phyloP scores from a whole-genome alignment of 2,797 vertebrate genomes.

The Mionectes olivaceus region DNA sequence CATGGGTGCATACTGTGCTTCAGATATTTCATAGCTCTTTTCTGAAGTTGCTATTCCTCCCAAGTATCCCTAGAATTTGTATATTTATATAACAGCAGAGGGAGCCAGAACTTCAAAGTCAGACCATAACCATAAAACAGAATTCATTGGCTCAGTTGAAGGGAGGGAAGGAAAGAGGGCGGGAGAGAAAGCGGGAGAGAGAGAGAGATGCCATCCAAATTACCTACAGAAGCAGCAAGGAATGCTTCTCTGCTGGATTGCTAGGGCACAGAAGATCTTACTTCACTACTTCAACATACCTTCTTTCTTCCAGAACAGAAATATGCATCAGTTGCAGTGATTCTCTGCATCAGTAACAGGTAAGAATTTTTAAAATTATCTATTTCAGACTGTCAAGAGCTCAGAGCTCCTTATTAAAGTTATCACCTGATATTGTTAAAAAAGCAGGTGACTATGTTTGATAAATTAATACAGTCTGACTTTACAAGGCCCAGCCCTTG shows the following conservation, averaged over 20 bases:
- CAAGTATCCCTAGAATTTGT: background rate
- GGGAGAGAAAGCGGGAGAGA: background rate
- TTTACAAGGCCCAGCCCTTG: background rate
- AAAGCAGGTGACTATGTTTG: background rate
- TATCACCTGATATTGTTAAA: background rate
- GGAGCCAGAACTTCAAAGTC: slow-evolving; percentile 56
- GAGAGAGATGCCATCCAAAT: slow-evolving; percentile 15
- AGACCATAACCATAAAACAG: background rate
- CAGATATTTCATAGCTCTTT: background rate
- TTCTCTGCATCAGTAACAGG: slow-evolving; percentile 2
- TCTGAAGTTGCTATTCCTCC: background rate
- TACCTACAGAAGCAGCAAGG: background rate
- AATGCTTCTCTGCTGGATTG: background rate
- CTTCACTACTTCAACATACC: background rate
- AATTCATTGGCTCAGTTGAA: slow-evolving; percentile 21
- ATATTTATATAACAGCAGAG: slow-evolving; percentile 43
- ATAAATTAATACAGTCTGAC: background rate
- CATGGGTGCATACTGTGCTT: rapidly evolving
- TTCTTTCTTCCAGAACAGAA: background rate
- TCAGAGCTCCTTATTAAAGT: background rate
- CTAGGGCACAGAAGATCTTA: background rate
- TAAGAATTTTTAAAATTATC: slow-evolving; percentile 46
- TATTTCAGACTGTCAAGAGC: background rate
- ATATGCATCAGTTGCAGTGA: background rate
- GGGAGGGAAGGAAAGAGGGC: background rate